phyloP scores from a whole-genome alignment of 1,140 invertebrate species.

The Spodoptera litura region DNA sequence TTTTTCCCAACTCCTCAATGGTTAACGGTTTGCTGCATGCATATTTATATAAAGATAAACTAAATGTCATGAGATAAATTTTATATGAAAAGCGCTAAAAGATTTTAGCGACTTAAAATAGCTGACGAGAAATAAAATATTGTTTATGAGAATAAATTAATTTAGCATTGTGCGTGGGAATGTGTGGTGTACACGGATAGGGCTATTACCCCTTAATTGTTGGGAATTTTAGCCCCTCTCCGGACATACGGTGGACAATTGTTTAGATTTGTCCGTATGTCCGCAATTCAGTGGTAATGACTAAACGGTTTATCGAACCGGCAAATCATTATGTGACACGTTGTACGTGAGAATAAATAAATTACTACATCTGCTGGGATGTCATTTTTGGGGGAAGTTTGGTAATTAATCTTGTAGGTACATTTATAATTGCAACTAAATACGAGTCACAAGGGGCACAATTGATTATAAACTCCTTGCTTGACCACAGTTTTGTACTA shows the following conservation, averaged over 20 bases:
- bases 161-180: slow-evolving; percentile 67
- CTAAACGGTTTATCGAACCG: slow-evolving; percentile 58
- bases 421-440: too few relatives aligned
- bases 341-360: slow-evolving; percentile 54
- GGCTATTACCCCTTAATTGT: slow-evolving; percentile 61
- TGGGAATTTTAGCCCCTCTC: slow-evolving; percentile 47
- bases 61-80: slow-evolving; percentile 3
- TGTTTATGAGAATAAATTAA: background rate
- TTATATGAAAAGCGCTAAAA: too few relatives aligned
- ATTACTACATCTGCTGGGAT: slow-evolving; percentile 9
- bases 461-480: too few relatives aligned
- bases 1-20: slow-evolving; percentile 2
- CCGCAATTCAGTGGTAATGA: slow-evolving; percentile 56
- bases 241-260: slow-evolving; percentile 46
- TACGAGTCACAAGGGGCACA: too few relatives aligned
- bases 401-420: too few relatives aligned
- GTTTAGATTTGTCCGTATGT: slow-evolving; percentile 47
- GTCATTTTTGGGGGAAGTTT: too few relatives aligned
- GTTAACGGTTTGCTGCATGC: background rate
- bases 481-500: too few relatives aligned
- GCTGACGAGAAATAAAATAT: too few relatives aligned
- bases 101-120: background rate
- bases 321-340: slow-evolving; percentile 62
- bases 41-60: background rate
- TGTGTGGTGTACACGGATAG: slow-evolving; percentile 53